Percentiles rank a stretch among this genome's conserved stretches.
These are phyloP conservation scores for Bucorvus abyssinicus DNA, from an alignment of 2,797 vertebrate species.

Conservation along the genomic window DNA sequence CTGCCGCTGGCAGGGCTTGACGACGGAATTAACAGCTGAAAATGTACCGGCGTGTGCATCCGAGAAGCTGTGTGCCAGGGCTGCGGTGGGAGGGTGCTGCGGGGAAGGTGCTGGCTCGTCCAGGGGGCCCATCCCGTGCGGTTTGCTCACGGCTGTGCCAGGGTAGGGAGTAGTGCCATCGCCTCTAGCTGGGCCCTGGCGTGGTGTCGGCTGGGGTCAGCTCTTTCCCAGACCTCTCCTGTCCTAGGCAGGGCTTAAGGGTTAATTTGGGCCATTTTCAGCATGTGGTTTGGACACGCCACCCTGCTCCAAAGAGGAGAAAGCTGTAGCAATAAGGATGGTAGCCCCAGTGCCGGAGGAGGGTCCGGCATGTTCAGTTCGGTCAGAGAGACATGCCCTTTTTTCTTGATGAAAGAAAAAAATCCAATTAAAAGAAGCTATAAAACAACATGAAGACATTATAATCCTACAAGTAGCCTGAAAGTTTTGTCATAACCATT, in stretches of 20 bases:
- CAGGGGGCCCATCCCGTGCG: not conserved
- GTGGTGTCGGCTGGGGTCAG: not conserved
- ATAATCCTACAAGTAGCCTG: not conserved
- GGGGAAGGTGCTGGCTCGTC: not conserved
- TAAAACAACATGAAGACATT: not conserved
- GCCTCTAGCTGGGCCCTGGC: not conserved
- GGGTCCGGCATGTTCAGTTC: not conserved
- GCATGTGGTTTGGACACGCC: fast-evolving
- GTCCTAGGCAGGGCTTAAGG: not conserved
- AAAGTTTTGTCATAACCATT: not conserved
- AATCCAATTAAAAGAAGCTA: not conserved
- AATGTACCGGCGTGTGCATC: not conserved
- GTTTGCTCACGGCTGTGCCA: not conserved
- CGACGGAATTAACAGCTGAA: not conserved
- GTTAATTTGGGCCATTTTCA: not conserved
- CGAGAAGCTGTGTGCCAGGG: not conserved
- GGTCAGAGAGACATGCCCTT: fast-evolving
- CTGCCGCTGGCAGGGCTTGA: not conserved
- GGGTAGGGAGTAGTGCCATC: not conserved
- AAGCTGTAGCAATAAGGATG: not conserved
- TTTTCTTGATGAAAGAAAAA: not conserved
- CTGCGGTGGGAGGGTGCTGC: not conserved
- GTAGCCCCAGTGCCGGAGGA: not conserved
- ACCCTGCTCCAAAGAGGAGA: not conserved
- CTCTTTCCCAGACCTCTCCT: not conserved